Evolutionary conservation across 2,797 vertebrate species (phyloP), one percentile per base, ranked within the genome.

Genomic region (Tokudaia tokunoshimensis): DNA sequence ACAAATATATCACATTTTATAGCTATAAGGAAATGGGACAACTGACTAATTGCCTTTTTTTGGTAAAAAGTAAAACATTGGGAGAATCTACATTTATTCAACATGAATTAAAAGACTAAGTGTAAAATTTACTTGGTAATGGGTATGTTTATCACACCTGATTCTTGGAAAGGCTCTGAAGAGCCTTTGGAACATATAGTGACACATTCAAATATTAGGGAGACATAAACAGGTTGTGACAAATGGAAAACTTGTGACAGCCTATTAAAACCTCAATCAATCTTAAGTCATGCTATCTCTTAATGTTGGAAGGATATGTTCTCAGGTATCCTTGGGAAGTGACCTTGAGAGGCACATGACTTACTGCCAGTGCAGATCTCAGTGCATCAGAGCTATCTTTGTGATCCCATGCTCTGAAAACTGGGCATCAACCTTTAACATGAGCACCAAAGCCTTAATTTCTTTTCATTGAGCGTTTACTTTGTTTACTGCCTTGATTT

Each of bases 401-500:
- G 72, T 72, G 65, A 91, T 57, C 24, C 80, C 34, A 75, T 0
- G 70, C 86, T 91, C 75, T 95, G 72, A 59, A 86, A 87, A 59
- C 12, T 19, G 65, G 41, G 31, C 95, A 63, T 97, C 95, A 91
- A 41, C 65, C 91, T 91, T 75, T 92, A 1, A 11, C 44, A 78
- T 26, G 92, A 98, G 37, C 6, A 12, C 0, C 20, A 0, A 83
- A 82, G 3, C 41, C 67, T 94, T 81, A 94, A 11, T 95, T 94
- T 97, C 12, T 96, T 97, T 41, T 84, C 85, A 80, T 3, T 87
- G 20, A 91, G 91, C 75, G 4, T 87, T 98, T 95, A 2, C 47
- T 84, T 8, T 86, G 24, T 78, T 98, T 96, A 91, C 86, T 94
- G 75, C 65, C 79, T 91, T 96, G 47, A 37, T 63, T 94, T n/a